These are phyloP conservation scores for Drosophila bunnanda DNA, from an alignment of 2,888 invertebrate species.

Conservation along the genomic window DNA sequence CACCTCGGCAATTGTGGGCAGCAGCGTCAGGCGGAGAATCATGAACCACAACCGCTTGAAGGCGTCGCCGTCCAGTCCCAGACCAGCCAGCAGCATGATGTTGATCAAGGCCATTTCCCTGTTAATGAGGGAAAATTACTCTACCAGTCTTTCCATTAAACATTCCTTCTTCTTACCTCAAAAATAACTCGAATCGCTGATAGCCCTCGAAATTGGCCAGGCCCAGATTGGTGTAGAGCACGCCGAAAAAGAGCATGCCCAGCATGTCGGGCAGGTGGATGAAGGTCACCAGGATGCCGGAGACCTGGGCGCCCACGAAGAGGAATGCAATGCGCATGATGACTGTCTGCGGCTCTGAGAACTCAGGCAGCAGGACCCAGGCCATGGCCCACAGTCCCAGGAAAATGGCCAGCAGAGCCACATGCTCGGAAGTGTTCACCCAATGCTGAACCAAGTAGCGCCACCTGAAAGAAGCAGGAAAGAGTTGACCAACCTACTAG, in stretches of 20 bases:
- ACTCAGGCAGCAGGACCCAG: conserved; percentile 81
- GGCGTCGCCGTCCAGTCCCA: conserved; percentile 87
- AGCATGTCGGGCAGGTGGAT: conserved; percentile 86
- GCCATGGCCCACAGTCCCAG: conserved; percentile 84
- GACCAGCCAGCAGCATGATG: conserved; percentile 88
- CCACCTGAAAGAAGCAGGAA: conserved; percentile 77
- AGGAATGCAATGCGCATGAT: conserved; percentile 84
- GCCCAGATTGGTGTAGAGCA: conserved; percentile 86
- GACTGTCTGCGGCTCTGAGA: conserved; percentile 74
- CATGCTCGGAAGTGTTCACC: conserved; percentile 81
- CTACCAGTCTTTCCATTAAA: background rate
- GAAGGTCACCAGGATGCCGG: conserved; percentile 82
- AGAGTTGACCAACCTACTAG: background rate
- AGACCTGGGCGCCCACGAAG: conserved; percentile 83
- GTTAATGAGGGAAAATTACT: conserved; percentile 4
- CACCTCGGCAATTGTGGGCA: conserved; percentile 87
- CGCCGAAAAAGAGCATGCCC: conserved; percentile 88
- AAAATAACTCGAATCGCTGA: conserved; percentile 84
- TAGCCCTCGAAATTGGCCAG: conserved; percentile 85
- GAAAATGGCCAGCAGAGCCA: conserved; percentile 82
- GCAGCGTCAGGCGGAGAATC: conserved; percentile 86
- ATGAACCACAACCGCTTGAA: conserved; percentile 86
- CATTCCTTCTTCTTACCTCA: conserved; percentile 83
- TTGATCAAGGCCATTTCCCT: conserved; percentile 88
- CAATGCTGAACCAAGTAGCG: conserved; percentile 77